phyloP scores from a whole-genome alignment of 2,797 vertebrate species.

The Sebastes minor region DNA sequence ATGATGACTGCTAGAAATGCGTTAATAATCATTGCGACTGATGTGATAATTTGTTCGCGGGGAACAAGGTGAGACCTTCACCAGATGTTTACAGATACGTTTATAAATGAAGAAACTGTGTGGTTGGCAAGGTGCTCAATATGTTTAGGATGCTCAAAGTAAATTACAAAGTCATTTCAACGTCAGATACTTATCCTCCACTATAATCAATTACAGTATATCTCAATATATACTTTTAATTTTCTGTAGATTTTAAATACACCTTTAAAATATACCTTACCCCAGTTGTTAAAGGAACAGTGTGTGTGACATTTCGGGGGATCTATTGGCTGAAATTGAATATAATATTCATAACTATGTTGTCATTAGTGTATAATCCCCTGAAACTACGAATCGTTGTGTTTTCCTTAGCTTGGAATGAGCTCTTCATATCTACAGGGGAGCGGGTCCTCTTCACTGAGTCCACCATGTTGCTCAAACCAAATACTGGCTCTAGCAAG shows the following conservation, averaged over 20 bases:
- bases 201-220: background rate
- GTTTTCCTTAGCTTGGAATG: too few relatives aligned
- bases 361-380: too few relatives aligned
- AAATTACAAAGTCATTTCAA: background rate
- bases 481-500: too few relatives aligned
- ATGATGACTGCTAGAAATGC: background rate
- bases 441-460: too few relatives aligned
- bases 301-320: fast-evolving
- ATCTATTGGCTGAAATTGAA: too few relatives aligned
- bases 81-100: background rate
- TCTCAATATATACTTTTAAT: too few relatives aligned
- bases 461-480: too few relatives aligned
- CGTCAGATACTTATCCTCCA: background rate
- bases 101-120: background rate
- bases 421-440: too few relatives aligned
- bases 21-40: background rate
- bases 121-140: background rate
- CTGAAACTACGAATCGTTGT: too few relatives aligned
- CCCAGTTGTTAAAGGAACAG: background rate
- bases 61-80: background rate
- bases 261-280: background rate
- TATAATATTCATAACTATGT: too few relatives aligned
- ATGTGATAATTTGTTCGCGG: background rate
- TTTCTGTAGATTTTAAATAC: background rate
- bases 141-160: background rate